Base-by-base conservation (phyloP, 2,797 vertebrate genomes). In the Sebastes steindachneri region DNA sequence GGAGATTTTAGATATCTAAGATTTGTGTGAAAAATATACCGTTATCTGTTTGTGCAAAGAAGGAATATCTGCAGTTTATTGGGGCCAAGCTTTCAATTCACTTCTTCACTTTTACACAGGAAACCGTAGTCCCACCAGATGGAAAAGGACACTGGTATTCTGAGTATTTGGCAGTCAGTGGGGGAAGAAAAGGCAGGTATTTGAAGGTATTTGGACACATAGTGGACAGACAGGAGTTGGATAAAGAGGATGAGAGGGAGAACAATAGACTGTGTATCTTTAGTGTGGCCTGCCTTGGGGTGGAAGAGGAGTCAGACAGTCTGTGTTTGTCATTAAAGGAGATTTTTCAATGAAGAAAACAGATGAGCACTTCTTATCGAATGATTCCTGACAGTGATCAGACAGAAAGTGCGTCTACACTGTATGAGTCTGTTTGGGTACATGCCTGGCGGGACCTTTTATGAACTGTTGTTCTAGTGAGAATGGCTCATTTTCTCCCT, bases 251-350 rank as follows among this genome's bases (percentile, higher is more conserved):
- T 86, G 80, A 89, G 81, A 53, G 62, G 6, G 59, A 85, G 86
- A 92, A 94, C 86, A 94, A 93, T 93, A 80, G 87, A 91, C 82
- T 71, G 80, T 84, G 86, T 87, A 88, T 94, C 83, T 88, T 83
- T 86, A 75, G 77, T 77, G 51, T 59, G 63, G n/a, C 51, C 77
- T 88, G 89, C 75, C 86, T 80, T 2, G 45, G 81, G 83, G 81
- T 73, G 79, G 77, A 84, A 67, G 85, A 84, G 67, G 71, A 90
- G 68, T 91, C 88, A 94, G 94, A 95, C 92, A 54, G 93, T 86
- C 94, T 96, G 94, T 63, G 35, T 90, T 94, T 94, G 86, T 93
- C 95, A 89, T 95, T 95, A 93, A 77, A 83, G 70, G 2, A 54
- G 78, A 73, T 55, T 45, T 84, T 86, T 80, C 48, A 84, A 95